These are phyloP conservation scores for Hydrocynus forskahlii DNA, from an alignment of 2,797 vertebrate genomes.

Conservation along the genomic window DNA sequence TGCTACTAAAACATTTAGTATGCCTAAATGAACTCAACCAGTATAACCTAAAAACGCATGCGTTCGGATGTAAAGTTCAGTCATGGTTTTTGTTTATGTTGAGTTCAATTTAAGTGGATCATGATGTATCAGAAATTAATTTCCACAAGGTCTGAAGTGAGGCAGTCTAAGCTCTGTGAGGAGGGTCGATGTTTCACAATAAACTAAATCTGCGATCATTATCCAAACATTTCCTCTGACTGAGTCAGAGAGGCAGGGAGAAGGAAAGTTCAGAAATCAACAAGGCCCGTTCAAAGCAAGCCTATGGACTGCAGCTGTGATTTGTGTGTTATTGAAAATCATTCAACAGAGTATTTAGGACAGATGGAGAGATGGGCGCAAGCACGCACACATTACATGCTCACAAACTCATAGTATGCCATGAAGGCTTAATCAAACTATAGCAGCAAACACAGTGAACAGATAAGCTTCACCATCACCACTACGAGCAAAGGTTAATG, in stretches of 20 bases:
- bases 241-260: background rate
- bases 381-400: background rate
- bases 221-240: conserved; percentile 21
- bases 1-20: background rate
- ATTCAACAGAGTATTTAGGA: conserved; percentile 5
- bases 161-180: background rate
- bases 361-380: background rate
- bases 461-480: conserved; percentile 28
- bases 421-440: background rate
- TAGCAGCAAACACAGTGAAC: conserved; percentile 3
- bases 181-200: conserved; percentile 23
- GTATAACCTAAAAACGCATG: background rate
- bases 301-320: conserved; percentile 1
- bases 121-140: background rate
- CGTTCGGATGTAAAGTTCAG: background rate
- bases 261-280: conserved; percentile 2
- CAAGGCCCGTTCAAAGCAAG: conserved; percentile 18
- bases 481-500: conserved; percentile 45
- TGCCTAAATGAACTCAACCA: background rate
- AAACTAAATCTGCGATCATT: background rate
- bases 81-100: background rate
- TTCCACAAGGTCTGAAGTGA: background rate
- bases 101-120: background rate
- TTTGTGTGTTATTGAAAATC: conserved; percentile 7
- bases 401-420: background rate